These are phyloP conservation scores for Stenchaetothrips biformis DNA, from an alignment of 2,888 invertebrate genomes.

Conservation along the genomic window DNA sequence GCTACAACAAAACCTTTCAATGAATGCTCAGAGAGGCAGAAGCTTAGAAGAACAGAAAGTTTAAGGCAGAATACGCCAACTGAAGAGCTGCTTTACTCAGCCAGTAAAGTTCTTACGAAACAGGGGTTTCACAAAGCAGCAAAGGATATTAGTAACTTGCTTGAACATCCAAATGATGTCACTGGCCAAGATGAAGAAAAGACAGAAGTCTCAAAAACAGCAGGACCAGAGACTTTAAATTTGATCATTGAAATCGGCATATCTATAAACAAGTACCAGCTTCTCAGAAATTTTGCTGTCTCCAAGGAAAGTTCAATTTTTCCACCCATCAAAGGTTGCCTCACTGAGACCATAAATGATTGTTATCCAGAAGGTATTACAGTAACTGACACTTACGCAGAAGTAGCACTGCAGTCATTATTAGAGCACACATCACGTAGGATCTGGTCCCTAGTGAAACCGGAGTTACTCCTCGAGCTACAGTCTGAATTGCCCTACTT, in stretches of 20 bases:
- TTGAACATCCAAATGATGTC: not conserved
- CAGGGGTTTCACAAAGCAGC: not conserved
- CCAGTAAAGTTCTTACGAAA: not conserved
- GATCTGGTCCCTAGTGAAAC: not conserved
- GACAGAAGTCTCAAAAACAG: not conserved
- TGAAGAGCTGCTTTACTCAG: not conserved
- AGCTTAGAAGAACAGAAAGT: not conserved
- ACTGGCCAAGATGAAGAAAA: not conserved
- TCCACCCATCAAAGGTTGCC: slow-evolving; percentile 18
- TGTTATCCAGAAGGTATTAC: slow-evolving; percentile 28
- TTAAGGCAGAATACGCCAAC: not conserved
- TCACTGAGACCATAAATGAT: slow-evolving; percentile 1
- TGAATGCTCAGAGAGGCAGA: not conserved
- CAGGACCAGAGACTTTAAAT: slow-evolving; percentile 23
- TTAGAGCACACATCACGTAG: slow-evolving; percentile 5
- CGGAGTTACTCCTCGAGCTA: not conserved
- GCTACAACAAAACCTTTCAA: not conserved
- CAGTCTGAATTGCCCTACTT: not conserved
- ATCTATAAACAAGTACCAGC: slow-evolving; percentile 12
- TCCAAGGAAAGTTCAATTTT: not conserved
- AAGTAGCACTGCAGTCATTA: slow-evolving; percentile 21
- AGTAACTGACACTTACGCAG: slow-evolving; percentile 18
- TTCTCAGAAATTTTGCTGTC: not conserved
- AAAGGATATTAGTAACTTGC: not conserved
- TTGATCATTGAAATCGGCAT: slow-evolving; percentile 10